Percentiles rank a stretch among this genome's conserved stretches.
Evolutionary conservation across 2,797 vertebrate species (phyloP).

Genomic region (Cuniculus paca): DNA sequence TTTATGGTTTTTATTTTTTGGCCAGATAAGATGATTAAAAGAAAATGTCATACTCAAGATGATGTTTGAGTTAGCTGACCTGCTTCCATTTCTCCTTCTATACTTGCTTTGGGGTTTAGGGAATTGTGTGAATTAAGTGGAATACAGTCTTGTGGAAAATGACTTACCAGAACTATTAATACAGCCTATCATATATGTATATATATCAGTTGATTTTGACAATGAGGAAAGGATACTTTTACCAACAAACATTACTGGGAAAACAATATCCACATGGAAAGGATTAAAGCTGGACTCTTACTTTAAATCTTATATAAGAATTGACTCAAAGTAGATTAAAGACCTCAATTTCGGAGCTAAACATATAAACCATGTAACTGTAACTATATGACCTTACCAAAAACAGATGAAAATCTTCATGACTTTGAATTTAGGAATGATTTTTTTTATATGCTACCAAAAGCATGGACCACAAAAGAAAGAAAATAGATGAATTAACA

Average conservation of each 20-base stretch:
- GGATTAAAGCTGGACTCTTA: background rate
- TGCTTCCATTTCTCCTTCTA: background rate
- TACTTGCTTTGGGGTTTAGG: background rate
- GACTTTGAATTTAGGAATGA: background rate
- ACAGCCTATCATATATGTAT: background rate
- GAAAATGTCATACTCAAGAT: background rate
- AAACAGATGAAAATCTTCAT: background rate
- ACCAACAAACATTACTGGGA: background rate
- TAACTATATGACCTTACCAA: background rate
- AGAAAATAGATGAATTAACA: background rate
- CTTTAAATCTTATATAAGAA: background rate
- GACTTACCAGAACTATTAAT: slow-evolving; percentile 82
- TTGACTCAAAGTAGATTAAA: background rate
- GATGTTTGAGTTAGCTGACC: background rate
- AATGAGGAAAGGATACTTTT: background rate
- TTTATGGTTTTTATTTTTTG: background rate
- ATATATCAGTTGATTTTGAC: background rate
- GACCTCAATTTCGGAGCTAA: background rate
- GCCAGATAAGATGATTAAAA: background rate
- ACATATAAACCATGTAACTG: background rate
- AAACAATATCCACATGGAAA: background rate
- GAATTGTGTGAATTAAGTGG: background rate
- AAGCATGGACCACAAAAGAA: background rate
- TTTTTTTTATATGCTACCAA: background rate
- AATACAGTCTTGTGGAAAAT: slow-evolving; percentile 56